Conservation (phyloP, 1,140 invertebrate species). For the Portunus trituberculatus region DNA sequence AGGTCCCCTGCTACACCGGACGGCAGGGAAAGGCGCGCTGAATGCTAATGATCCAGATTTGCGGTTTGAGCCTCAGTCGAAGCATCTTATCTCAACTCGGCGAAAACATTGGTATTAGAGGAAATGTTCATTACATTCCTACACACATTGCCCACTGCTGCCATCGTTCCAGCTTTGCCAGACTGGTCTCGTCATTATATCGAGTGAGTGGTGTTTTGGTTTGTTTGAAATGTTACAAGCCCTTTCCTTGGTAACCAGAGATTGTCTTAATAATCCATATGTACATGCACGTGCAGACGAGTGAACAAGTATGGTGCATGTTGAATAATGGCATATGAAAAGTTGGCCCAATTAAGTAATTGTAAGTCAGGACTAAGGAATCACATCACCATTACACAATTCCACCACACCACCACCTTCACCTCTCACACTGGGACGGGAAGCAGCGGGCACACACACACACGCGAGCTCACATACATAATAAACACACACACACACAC, state of each 20-base stretch:
- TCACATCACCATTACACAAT: too few relatives aligned
- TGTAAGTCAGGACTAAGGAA: too few relatives aligned
- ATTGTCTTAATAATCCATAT: neutral
- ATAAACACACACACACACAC: too few relatives aligned
- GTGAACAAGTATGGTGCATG: too few relatives aligned
- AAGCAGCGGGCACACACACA: too few relatives aligned
- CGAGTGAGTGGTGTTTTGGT: neutral
- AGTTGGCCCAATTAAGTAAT: too few relatives aligned
- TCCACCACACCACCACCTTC: too few relatives aligned
- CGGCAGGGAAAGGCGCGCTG: neutral
- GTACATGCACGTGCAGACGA: neutral
- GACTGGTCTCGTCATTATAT: slow-evolving; percentile 2
- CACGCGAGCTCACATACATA: too few relatives aligned
- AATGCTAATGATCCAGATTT: slow-evolving; percentile 23
- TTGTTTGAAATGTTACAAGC: neutral
- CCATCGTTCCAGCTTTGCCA: neutral
- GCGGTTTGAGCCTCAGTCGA: slow-evolving; percentile 1
- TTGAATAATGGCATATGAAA: too few relatives aligned
- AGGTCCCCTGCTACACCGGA: neutral
- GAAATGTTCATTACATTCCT: neutral
- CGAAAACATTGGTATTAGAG: neutral
- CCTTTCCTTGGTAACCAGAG: neutral
- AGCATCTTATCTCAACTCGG: neutral
- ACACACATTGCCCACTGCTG: neutral
- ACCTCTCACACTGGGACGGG: too few relatives aligned